Evolutionary conservation across 2,797 vertebrate genomes (phyloP).

Genomic region (Lepus oiostolus): DNA sequence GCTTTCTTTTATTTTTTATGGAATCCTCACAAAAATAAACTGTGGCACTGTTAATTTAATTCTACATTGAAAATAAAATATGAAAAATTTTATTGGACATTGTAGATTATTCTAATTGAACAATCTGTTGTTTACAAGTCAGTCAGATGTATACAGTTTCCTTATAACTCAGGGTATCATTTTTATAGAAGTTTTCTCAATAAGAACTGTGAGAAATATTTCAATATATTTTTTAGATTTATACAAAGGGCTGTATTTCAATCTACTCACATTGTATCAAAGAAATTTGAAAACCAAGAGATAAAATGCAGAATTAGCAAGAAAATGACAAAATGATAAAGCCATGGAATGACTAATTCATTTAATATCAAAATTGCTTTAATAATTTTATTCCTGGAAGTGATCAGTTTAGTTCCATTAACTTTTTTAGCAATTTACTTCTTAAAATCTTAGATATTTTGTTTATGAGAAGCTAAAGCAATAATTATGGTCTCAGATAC

Average conservation of each 20-base stretch:
- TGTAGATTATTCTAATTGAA: not conserved
- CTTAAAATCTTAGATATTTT: not conserved
- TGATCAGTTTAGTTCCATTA: not conserved
- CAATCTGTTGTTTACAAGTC: not conserved
- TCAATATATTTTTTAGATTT: not conserved
- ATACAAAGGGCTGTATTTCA: not conserved
- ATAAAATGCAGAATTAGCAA: not conserved
- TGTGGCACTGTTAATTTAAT: not conserved
- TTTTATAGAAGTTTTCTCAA: not conserved
- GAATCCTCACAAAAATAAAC: not conserved
- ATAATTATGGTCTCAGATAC: conserved; percentile 18
- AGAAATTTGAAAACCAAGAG: conserved; percentile 11
- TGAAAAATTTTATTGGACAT: not conserved
- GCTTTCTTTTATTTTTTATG: not conserved
- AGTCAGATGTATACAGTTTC: not conserved
- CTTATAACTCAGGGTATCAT: not conserved
- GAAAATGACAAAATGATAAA: conserved; percentile 3
- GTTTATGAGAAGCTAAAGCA: not conserved
- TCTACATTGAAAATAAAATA: conserved; percentile 20
- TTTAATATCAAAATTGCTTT: not conserved
- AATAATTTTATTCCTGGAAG: not conserved
- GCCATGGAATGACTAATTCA: not conserved
- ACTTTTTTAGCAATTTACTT: not conserved
- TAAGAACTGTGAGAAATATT: conserved; percentile 37
- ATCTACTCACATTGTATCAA: not conserved